A percentile compares a stretch with the other conserved stretches of the same genome.
These are phyloP conservation scores for Zosterops lateralis DNA, from an alignment of 2,113 vertebrate species.

Conservation along the genomic window DNA sequence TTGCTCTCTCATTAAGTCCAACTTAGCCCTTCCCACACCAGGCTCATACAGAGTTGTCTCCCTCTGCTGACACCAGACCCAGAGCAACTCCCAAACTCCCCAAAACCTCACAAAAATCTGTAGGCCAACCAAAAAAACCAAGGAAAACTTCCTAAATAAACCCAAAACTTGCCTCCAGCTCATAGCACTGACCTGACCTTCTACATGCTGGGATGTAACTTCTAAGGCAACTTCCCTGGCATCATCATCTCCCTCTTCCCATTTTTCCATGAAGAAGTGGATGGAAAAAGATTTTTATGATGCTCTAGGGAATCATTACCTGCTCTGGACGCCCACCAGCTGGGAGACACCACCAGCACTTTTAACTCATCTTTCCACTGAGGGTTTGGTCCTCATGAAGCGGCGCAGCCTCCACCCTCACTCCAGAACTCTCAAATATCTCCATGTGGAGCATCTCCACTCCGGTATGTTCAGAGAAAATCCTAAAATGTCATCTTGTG, in stretches of 20 bases:
- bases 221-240: fast-evolving
- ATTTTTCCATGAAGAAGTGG: background rate
- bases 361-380: background rate
- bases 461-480: background rate
- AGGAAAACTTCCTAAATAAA: background rate
- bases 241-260: background rate
- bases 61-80: conserved; percentile 1
- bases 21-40: background rate
- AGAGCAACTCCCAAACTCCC: background rate
- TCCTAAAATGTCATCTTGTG: background rate
- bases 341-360: background rate
- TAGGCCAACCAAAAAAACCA: fast-evolving
- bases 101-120: background rate
- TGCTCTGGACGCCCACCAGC: background rate
- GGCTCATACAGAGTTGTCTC: background rate
- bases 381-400: background rate
- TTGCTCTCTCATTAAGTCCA: background rate
- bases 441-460: background rate
- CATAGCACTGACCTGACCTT: fast-evolving
- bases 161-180: background rate
- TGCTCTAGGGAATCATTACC: background rate
- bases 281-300: background rate
- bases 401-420: background rate
- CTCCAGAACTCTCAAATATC: background rate
- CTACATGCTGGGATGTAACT: background rate